A percentile compares a stretch with the other conserved stretches of the same genome.
Conservation (phyloP, 2,113 vertebrate genomes). For the Apteryx mantelli region DNA sequence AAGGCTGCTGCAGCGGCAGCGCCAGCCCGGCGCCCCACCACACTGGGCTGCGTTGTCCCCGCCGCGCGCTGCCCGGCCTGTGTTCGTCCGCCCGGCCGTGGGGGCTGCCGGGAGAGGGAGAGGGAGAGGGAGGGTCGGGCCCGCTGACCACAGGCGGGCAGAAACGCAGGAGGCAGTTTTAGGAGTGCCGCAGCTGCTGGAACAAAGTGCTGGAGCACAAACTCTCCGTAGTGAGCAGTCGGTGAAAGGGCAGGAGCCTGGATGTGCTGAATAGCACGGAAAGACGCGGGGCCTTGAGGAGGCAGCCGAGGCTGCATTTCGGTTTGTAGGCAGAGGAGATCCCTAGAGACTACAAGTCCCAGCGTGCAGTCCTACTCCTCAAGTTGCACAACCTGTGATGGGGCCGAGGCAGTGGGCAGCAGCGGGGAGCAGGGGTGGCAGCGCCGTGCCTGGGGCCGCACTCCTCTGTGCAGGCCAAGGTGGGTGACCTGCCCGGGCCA, state of each 20-base stretch:
- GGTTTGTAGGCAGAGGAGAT: fast-evolving
- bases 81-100: fast-evolving
- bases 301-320: fast-evolving
- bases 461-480: too few species aligned
- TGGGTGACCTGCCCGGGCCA: too few species aligned
- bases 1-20: neutral
- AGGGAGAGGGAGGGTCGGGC: neutral
- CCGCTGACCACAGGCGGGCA: fast-evolving
- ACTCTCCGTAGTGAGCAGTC: fast-evolving
- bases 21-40: fast-evolving
- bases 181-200: fast-evolving
- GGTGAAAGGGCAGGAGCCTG: neutral
- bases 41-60: neutral
- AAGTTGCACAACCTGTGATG: neutral
- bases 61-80: too few species aligned
- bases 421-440: too few species aligned
- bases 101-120: neutral
- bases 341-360: neutral
- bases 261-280: neutral
- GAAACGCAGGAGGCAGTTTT: fast-evolving
- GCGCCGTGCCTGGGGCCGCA: neutral
- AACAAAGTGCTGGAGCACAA: fast-evolving
- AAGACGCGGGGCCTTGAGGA: neutral
- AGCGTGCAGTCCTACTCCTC: neutral
- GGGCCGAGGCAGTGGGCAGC: neutral